Percentiles rank a stretch among this genome's conserved stretches.
Evolutionary conservation across 23 tunicate genomes (phyloP).

Genomic region (Trididemnum clinides): DNA sequence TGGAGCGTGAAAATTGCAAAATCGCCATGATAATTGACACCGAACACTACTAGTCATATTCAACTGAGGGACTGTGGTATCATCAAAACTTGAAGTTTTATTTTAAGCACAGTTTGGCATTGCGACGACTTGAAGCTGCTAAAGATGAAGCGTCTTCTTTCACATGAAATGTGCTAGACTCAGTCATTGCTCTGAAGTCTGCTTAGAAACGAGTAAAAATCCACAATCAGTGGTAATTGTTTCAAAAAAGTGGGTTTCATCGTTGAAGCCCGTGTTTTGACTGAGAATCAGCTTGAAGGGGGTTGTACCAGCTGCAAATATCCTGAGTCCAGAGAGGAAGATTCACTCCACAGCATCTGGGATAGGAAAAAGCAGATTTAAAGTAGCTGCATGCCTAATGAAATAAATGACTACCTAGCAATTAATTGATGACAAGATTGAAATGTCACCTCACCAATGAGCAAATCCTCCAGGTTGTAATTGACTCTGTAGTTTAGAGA

Average conservation of each 20-base stretch:
- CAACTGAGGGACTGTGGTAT: constrained; percentile 7
- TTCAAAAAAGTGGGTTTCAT: constrained; percentile 32
- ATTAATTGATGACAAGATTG: constrained; percentile 21
- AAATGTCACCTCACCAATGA: constrained; percentile 21
- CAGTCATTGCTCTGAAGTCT: not conserved
- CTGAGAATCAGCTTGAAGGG: constrained; percentile 11
- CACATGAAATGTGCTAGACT: not conserved
- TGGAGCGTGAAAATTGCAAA: too few species aligned
- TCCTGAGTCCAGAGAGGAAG: constrained; percentile 25
- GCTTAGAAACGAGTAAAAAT: constrained; percentile 15
- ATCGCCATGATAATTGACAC: too few species aligned
- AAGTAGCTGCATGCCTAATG: not conserved
- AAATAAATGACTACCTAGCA: constrained; percentile 15
- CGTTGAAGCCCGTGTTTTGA: not conserved
- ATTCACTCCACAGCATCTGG: constrained; percentile 2
- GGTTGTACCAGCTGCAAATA: not conserved
- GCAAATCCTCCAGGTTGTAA: constrained; percentile 8
- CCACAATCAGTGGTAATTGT: constrained; percentile 22
- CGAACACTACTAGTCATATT: constrained; percentile 1
- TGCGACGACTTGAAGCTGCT: constrained; percentile 16
- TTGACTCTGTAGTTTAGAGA: constrained; percentile 20
- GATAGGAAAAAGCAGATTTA: constrained; percentile 31
- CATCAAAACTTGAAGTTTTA: not conserved
- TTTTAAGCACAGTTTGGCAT: not conserved
- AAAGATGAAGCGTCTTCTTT: not conserved